Base-by-base conservation (phyloP, 2,797 vertebrate genomes). In the Natrix natrix region DNA sequence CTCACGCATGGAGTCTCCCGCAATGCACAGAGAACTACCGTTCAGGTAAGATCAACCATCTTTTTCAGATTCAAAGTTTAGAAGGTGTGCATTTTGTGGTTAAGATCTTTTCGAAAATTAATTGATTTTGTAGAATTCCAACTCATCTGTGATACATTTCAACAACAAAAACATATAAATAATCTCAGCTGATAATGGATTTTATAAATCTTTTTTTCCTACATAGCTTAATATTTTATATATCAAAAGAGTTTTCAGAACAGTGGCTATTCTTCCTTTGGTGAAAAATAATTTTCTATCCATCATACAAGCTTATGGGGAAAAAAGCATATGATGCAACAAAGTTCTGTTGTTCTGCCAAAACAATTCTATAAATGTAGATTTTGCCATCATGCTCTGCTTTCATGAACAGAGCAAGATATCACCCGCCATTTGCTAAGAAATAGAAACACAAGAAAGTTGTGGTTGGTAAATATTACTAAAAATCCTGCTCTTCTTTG, bases 81-180 rank as follows among this genome's bases (percentile, higher is more conserved):
- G 32, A 57, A 57, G 66, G 1, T 55, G 83, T 94, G 95, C 89
- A 55, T 94, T 95, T 96, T 95, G 13, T 69, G 6, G 4, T 69
- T n/a, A 69, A 89, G 89, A 92, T 16, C 0, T 93, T 93, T 93
- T 95, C 95, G 92, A 95, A 94, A 52, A 55, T 8, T 16, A 69
- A 32, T n/a, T 66, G 63, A 66, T 66, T 69, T 32, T 69, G 2
- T 69, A 69, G n/a, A 69, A 69, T 91, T 92, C 93, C 32, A 95
- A 94, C 95, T 89, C 93, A 93, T 7, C 66, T 96, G 88, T 92
- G 94, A 95, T 95, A 57, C 37, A 91, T 96, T 95, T 69, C 63
- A 32, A 32, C 63, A 57, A 93, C 92, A 93, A 94, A 93, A 90
- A 86, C 91, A 52, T n/a, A 54, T 54, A 60, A n/a, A 57, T 22